Evolutionary conservation across 2,888 invertebrate species (phyloP), one percentile per base, ranked within the genome.

Genomic region (Agelastica alni): DNA sequence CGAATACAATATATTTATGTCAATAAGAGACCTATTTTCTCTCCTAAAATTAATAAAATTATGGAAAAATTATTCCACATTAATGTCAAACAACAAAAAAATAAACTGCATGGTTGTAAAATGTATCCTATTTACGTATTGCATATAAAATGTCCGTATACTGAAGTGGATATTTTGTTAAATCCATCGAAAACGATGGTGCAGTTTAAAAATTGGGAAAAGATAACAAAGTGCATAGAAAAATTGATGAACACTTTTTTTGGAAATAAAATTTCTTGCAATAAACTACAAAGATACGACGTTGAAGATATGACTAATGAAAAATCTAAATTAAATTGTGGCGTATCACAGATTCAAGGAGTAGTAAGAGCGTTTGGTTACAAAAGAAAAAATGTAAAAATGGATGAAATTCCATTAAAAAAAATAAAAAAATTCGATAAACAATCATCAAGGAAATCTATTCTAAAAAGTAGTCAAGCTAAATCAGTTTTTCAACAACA

Each of bases 1-100:
- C 73, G 75, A 47, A 70, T 80, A 14, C 85, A 87, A 65, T 85
- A 83, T 75, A 75, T 89, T 39, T 89, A 82, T 73, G 77, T 89
- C 3, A 89, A 89, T 75, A 82, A 81, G 61, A 78, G 83, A 60
- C 78, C 79, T 32, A 70, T 88, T 2, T 62, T 74, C 41, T 80
- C 80, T 54, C 78, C 80, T 26, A 80, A 79, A 71, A 73, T 84
- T 42, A 79, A 80, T 59, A 79, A 78, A 62, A 57, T 77, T 18
- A 56, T 82, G 3, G 77, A 77, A 48, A 63, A 70, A 34, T 44
- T 76, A 13, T 67, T 82, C 26, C 69, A 69, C 28, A 62, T 57
- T 39, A 57, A 44, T 36, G 17, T 56, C 6, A 55, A 53, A 39
- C 39, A 44, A 39, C 52, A 53, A 36, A 51, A 47, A 7, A 46